These are phyloP conservation scores for Cynopterus brachyotis DNA, from an alignment of 2,113 vertebrate species.

Conservation along the genomic window DNA sequence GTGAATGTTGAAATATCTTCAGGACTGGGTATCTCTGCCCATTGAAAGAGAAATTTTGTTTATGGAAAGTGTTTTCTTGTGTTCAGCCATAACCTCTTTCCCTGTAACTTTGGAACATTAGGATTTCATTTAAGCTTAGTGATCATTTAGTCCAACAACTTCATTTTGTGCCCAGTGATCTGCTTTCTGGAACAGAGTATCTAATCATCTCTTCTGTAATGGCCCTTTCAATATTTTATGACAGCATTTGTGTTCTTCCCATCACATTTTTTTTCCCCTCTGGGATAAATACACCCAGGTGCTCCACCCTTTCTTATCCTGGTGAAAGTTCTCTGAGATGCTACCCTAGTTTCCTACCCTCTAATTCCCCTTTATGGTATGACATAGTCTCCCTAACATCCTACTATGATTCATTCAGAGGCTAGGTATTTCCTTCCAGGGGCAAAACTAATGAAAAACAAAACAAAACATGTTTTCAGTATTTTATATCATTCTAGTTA, in stretches of 20 bases:
- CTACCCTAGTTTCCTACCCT: neutral
- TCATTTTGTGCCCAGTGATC: neutral
- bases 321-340: neutral
- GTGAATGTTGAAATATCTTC: neutral
- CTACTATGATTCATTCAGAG: neutral
- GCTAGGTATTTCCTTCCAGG: neutral
- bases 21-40: neutral
- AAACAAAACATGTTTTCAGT: neutral
- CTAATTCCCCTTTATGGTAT: neutral
- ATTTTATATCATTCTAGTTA: neutral
- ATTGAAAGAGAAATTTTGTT: neutral
- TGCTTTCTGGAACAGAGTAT: neutral
- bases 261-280: conserved; percentile 19
- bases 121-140: conserved; percentile 28
- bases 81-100: neutral
- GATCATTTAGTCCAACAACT: neutral
- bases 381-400: neutral
- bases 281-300: neutral
- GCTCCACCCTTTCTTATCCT: neutral
- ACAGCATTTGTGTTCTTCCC: neutral
- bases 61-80: neutral
- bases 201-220: neutral
- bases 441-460: neutral
- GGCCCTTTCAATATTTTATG: conserved; percentile 38
- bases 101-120: neutral